These are phyloP conservation scores for Hafferia zeledoni DNA, from an alignment of 2,797 vertebrate genomes.

Conservation along the genomic window DNA sequence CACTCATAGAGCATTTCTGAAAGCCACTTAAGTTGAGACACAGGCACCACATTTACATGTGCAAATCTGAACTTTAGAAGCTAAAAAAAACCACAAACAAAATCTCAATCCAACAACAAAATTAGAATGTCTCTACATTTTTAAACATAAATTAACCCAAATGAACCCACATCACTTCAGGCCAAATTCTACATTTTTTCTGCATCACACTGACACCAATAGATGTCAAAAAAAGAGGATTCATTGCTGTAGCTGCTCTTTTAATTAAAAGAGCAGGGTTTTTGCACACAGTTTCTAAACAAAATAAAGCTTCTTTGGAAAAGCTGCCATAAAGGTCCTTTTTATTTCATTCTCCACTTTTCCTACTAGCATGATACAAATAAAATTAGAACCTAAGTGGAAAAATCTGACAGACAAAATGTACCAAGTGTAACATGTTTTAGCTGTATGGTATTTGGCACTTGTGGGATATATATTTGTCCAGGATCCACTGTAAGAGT, in stretches of 20 bases:
- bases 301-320: conserved; percentile 40
- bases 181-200: neutral
- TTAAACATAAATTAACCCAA: neutral
- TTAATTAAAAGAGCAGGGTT: neutral
- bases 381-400: conserved; percentile 31
- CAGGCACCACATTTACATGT: neutral
- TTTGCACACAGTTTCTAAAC: neutral
- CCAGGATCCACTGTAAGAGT: neutral
- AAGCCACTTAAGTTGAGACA: neutral
- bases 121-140: neutral
- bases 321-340: conserved; percentile 20
- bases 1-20: neutral
- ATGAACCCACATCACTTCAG: neutral
- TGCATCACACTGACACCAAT: neutral
- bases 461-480: conserved; percentile 17
- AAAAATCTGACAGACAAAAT: conserved; percentile 33
- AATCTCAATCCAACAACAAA: neutral
- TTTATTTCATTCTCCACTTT: conserved; percentile 22
- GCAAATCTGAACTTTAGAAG: neutral
- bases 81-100: neutral
- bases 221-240: neutral
- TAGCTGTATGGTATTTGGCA: neutral
- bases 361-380: neutral
- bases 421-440: neutral
- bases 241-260: neutral